Base-by-base conservation (phyloP, 2,888 invertebrate genomes). In the Balanococcus diminutus region DNA sequence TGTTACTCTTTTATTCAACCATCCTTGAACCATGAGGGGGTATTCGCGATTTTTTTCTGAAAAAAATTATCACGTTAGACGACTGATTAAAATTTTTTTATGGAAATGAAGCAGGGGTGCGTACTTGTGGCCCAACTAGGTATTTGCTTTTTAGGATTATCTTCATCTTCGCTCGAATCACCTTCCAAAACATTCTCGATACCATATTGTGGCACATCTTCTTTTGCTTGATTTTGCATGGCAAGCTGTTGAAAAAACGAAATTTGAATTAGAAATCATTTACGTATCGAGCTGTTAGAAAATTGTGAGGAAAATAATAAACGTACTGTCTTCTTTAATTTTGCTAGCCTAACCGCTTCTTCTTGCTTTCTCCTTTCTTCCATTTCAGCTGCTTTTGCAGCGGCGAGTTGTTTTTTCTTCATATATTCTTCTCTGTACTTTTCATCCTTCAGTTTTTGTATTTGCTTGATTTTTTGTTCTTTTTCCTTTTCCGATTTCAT, bases 141-240 rank as follows among this genome's bases (percentile, higher is more conserved):
- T 39, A 85, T 79, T 25, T 72, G 42, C 1, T 85, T 85, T 32
- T 75, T 85, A n/a, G 85, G 85, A 28, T 75, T 85, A 39, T 85
- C 85, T 42, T 85, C 85, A 31, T 85, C 85, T 28, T 85, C 85
- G 46, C 75, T 85, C 1, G 85, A 85, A 19, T 72, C 85, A 16
- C 85, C 85, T 11, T 85, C 85, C 9, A 85, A 39, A 8, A 85
- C 75, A 31, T 75, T 39, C 1, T 79, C 85, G n/a, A 85, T 79
- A 9, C 75, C 36, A 8, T 79, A 79, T 19, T 79, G 75, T 3
- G 75, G 36, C 14, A 79, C 19, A 36, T 79, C 75, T 36, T 79
- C 75, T 79, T 79, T 79, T 6, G 67, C 19, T 32, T 79, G 75
- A 75, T 32, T 32, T 32, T 75, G 75, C 28, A 32, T 4, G 16